These are phyloP conservation scores for Thymelicus acteon DNA, from an alignment of 2,888 invertebrate genomes.

Conservation along the genomic window DNA sequence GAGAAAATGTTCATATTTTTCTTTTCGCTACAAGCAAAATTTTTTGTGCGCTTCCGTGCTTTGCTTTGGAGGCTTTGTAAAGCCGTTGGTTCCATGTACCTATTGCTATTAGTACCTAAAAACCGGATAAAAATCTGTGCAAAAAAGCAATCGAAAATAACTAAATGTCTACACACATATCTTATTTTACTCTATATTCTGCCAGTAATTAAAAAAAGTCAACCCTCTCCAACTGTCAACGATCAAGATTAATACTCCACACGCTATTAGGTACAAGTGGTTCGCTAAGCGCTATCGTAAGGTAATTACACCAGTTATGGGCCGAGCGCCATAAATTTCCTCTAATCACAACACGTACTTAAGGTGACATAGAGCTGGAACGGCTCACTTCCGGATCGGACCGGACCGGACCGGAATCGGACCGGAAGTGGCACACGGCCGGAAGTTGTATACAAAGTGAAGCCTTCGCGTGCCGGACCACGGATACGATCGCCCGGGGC, in stretches of 20 bases:
- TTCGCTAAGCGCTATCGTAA: background rate
- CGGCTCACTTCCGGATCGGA: slow-evolving; percentile 71
- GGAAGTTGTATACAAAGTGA: slow-evolving; percentile 83
- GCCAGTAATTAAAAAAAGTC: background rate
- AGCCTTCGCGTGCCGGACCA: slow-evolving; percentile 79
- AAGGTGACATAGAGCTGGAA: slow-evolving; percentile 78
- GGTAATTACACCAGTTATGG: slow-evolving; percentile 64
- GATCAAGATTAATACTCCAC: slow-evolving; percentile 11
- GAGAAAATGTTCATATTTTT: too few species aligned
- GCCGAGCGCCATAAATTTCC: slow-evolving; percentile 66
- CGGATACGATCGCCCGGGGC: slow-evolving; percentile 34
- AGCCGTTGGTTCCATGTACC: too few species aligned
- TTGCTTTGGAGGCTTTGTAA: too few species aligned
- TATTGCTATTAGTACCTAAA: too few species aligned
- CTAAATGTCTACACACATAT: too few species aligned
- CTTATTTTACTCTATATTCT: too few species aligned
- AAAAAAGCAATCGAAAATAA: too few species aligned
- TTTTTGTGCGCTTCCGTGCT: too few species aligned
- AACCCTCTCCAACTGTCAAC: background rate
- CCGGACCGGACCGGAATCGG: slow-evolving; percentile 60
- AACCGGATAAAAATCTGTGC: too few species aligned
- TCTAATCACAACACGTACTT: slow-evolving; percentile 77
- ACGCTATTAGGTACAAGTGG: background rate
- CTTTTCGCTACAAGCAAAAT: too few species aligned
- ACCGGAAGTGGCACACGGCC: slow-evolving; percentile 62